Evolutionary conservation across 2,113 vertebrate genomes (phyloP).

Genomic region (Prionailurus viverrinus): DNA sequence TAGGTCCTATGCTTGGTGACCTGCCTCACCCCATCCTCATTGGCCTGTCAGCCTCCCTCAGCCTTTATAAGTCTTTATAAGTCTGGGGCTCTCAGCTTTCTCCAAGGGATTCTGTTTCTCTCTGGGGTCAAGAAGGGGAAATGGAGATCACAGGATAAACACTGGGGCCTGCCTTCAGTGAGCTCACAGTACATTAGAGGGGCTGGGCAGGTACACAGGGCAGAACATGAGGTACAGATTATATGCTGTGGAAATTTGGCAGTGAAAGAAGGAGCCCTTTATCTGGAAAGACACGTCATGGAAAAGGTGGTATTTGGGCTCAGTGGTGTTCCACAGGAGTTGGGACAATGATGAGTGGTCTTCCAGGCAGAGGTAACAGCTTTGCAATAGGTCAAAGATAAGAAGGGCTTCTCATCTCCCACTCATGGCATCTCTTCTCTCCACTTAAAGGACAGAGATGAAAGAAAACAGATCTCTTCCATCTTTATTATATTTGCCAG

Average conservation of each 20-base stretch:
- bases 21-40: background rate
- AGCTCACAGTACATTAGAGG: background rate
- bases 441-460: conserved; percentile 8
- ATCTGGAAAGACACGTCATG: conserved; percentile 31
- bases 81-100: conserved; percentile 8
- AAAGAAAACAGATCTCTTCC: conserved; percentile 33
- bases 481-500: conserved; percentile 36
- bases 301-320: conserved; percentile 26
- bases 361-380: background rate
- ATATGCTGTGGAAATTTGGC: background rate
- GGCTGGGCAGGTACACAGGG: background rate
- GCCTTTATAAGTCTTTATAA: background rate
- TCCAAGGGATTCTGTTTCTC: conserved; percentile 41
- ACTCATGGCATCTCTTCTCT: background rate
- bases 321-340: background rate
- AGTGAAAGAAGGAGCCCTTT: conserved; percentile 11
- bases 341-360: background rate
- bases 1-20: background rate
- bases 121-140: conserved; percentile 21
- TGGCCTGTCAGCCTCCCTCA: background rate
- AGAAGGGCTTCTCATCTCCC: background rate
- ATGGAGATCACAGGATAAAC: conserved; percentile 4
- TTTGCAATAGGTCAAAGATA: conserved; percentile 8
- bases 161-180: conserved; percentile 9
- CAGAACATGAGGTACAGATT: background rate